Percentiles rank a stretch among this genome's conserved stretches.
phyloP scores from a whole-genome alignment of 2,797 vertebrate genomes.

The Linurgus olivaceus region DNA sequence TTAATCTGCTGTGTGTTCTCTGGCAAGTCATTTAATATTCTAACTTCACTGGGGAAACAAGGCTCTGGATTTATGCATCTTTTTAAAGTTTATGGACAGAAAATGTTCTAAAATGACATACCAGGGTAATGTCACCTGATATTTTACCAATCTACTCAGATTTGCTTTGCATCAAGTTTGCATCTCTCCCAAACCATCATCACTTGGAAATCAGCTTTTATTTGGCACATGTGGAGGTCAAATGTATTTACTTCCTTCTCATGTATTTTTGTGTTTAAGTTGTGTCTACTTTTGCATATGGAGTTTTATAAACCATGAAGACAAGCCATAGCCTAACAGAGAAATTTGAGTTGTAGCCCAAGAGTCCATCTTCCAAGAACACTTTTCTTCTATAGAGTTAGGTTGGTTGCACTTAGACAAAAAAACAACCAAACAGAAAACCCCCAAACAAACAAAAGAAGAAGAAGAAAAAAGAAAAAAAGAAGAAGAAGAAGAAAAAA shows the following conservation, averaged over 20 bases:
- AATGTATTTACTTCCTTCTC: neutral
- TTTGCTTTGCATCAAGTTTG: neutral
- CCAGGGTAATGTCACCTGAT: neutral
- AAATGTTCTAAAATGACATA: neutral
- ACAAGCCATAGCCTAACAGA: neutral
- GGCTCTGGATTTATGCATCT: neutral
- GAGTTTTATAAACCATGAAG: neutral
- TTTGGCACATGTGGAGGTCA: neutral
- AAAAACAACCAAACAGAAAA: neutral
- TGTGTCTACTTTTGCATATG: neutral
- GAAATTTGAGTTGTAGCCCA: neutral
- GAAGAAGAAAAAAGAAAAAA: neutral
- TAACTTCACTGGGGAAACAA: neutral
- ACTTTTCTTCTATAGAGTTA: neutral
- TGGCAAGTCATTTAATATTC: neutral
- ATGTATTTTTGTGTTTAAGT: neutral
- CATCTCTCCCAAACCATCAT: neutral
- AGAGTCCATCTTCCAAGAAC: neutral
- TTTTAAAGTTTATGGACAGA: neutral
- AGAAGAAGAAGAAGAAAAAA: neutral
- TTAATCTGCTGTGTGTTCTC: neutral
- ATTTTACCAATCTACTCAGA: neutral
- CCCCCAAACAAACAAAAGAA: neutral
- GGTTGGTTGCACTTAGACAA: neutral
- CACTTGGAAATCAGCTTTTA: neutral